Conservation (phyloP, 2,797 vertebrate species). For the Botia kubotai region DNA sequence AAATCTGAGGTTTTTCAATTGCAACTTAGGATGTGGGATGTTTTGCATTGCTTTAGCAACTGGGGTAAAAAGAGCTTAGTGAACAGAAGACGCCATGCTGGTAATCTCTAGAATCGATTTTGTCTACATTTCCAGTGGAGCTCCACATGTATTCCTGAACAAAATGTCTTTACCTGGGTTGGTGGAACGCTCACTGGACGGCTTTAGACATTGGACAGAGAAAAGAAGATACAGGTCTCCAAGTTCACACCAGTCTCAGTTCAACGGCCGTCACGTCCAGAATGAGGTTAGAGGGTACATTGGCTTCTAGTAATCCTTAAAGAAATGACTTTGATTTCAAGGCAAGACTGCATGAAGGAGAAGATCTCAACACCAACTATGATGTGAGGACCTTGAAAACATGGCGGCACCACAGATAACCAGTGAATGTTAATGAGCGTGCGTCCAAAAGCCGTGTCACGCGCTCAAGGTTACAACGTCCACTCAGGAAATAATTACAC, state of each 20-base stretch:
- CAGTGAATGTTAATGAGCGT: constrained; percentile 44
- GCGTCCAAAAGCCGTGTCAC: constrained; percentile 25
- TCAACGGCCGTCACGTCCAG: constrained; percentile 20
- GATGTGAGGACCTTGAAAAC: constrained; percentile 41
- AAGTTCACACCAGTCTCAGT: not conserved
- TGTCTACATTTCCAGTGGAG: constrained; percentile 63
- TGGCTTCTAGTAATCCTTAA: constrained; percentile 58
- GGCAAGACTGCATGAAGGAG: constrained; percentile 57
- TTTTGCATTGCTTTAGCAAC: constrained; percentile 39
- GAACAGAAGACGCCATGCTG: constrained; percentile 57
- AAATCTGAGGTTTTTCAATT: not conserved
- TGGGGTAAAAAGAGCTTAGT: constrained; percentile 58
- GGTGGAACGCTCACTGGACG: constrained; percentile 30
- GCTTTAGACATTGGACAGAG: constrained; percentile 38
- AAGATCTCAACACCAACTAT: constrained; percentile 41
- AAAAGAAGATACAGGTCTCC: constrained; percentile 19
- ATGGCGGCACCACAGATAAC: constrained; percentile 30
- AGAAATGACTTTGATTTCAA: constrained; percentile 70
- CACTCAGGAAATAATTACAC: constrained; percentile 20
- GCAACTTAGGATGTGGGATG: constrained; percentile 21
- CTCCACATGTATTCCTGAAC: constrained; percentile 56
- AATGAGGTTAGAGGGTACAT: constrained; percentile 10
- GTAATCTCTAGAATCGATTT: constrained; percentile 66
- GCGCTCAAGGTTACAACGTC: constrained; percentile 33
- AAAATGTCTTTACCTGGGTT: constrained; percentile 54